Evolutionary conservation across 2,113 vertebrate genomes (phyloP), one percentile per base, ranked within the genome.

Genomic region (Callipepla squamata): DNA sequence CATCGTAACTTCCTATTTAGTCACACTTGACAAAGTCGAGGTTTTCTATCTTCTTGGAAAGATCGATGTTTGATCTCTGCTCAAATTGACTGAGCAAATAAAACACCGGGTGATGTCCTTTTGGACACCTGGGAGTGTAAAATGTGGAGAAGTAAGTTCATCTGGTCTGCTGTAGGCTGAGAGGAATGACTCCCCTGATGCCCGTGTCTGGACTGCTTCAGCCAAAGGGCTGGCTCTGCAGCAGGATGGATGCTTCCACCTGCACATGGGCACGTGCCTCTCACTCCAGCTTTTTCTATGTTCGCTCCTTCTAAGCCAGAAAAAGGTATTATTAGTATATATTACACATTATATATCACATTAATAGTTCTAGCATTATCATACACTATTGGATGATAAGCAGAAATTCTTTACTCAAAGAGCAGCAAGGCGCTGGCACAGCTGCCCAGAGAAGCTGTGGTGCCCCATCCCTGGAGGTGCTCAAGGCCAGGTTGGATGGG

Each of bases 51-150:
- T 50, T 83, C 44, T 65, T 83, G 47, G 77, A 75, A 86, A 86
- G 51, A 86, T 16, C 15, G 6, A 55, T 53, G 19, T 74, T 61
- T 72, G 66, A 77, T 67, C 61, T 75, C 61, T 90, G 62, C 61
- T 94, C 62, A 73, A 62, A 82, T 76, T 62, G 72, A 61, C 18
- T 32, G 26, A 87, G 73, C 77, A 70, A 93, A 86, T 86, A 81
- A 86, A 92, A 68, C 40, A 84, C 36, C 4, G 14, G 13, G 36
- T 78, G 77, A 4, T 81, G 58, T 65, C 47, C 55, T 67, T 87
- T 51, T 61, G 77, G 76, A 48, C 74, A 81, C 57, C 72, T 65
- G 83, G 45, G 38, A 84, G n/a, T 40, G 26, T 73, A 36, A 87
- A 70, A 92, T 44, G 25, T 75, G 38, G 42, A 22, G 57, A 88